Conservation (phyloP, 2,888 invertebrate species). For the Lasioglossum pauxillum region DNA sequence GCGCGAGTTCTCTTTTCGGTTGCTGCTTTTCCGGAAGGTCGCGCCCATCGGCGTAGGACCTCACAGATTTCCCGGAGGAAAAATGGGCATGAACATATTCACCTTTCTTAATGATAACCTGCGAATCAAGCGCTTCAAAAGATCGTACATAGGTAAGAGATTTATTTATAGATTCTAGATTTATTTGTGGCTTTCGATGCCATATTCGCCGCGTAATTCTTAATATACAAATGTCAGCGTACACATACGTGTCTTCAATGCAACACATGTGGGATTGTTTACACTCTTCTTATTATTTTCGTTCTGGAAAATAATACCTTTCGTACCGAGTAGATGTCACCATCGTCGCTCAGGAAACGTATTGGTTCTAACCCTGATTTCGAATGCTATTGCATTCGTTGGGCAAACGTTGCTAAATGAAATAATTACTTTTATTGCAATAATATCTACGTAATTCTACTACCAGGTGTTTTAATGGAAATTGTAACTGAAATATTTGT, state of each 20-base stretch:
- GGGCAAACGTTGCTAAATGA: no score
- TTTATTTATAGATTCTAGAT: no score
- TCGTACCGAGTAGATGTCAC: neutral
- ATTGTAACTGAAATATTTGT: no score
- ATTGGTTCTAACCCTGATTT: no score
- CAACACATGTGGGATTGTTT: no score
- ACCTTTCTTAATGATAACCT: conserved; percentile 66
- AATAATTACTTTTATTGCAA: no score
- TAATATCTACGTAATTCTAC: no score
- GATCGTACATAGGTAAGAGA: conserved; percentile 76
- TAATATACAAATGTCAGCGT: neutral
- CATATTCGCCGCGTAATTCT: neutral
- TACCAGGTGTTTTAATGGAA: no score
- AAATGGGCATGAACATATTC: conserved; percentile 72
- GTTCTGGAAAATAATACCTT: neutral
- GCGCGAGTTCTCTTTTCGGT: no score
- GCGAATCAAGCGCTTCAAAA: conserved; percentile 73
- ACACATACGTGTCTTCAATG: neutral
- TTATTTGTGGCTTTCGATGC: neutral
- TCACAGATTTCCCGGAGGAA: conserved; percentile 6
- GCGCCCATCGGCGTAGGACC: conserved; percentile 2
- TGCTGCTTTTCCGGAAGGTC: neutral
- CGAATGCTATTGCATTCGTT: no score
- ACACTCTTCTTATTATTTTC: no score
- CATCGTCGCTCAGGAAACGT: neutral